Percentiles rank a stretch among this genome's conserved stretches.
These are phyloP conservation scores for Catocala fraxini DNA, from an alignment of 2,888 invertebrate genomes.

Conservation along the genomic window DNA sequence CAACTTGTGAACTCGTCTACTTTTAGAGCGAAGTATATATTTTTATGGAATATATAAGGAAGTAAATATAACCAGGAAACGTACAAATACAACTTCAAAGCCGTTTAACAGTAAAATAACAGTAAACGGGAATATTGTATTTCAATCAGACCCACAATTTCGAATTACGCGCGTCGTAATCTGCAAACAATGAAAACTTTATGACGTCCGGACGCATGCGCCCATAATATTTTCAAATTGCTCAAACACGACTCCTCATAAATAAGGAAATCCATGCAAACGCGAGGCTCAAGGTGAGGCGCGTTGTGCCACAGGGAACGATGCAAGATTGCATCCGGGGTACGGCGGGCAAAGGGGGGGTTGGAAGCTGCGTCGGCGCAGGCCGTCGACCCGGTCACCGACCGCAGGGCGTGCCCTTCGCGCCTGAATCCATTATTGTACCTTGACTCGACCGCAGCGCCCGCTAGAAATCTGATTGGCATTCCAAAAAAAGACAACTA, in stretches of 20 bases:
- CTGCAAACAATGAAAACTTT: slow-evolving; percentile 24
- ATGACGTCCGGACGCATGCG: slow-evolving; percentile 25
- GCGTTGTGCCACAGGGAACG: slow-evolving; percentile 40
- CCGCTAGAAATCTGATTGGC: slow-evolving; percentile 43
- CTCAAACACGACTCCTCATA: slow-evolving; percentile 29
- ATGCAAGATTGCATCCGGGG: slow-evolving; percentile 32
- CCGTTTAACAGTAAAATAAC: slow-evolving; percentile 4
- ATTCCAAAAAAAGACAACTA: slow-evolving; percentile 18
- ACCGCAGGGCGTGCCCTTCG: slow-evolving; percentile 67
- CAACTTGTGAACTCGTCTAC: too few species aligned
- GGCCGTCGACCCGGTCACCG: slow-evolving; percentile 68
- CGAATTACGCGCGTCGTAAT: slow-evolving; percentile 19
- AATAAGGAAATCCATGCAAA: slow-evolving; percentile 49
- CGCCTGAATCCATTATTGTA: slow-evolving; percentile 45
- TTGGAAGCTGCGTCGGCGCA: slow-evolving; percentile 58
- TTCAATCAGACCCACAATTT: slow-evolving; percentile 18
- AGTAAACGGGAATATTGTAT: slow-evolving; percentile 10
- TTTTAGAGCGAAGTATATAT: too few species aligned
- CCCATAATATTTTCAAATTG: slow-evolving; percentile 31
- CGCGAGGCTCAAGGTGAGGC: slow-evolving; percentile 50
- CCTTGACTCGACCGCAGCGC: slow-evolving; percentile 40
- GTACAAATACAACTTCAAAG: not conserved
- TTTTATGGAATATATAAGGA: not conserved
- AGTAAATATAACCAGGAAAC: not conserved
- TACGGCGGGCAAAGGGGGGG: slow-evolving; percentile 15